Evolutionary conservation across 1,140 invertebrate genomes (phyloP), one percentile per base, ranked within the genome.

Genomic region (Drosophila punjabiensis): DNA sequence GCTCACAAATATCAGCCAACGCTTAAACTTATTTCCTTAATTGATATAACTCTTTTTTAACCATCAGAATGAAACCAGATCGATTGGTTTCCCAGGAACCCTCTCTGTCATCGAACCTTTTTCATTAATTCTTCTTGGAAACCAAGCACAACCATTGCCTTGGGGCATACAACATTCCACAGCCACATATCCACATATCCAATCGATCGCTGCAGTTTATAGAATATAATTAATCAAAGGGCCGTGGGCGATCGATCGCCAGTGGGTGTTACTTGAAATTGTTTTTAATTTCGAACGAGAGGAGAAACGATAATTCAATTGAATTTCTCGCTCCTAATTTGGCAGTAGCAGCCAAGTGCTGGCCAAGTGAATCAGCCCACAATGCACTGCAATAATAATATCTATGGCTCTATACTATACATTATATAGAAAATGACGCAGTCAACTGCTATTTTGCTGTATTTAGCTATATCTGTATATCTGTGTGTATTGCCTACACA

Each of bases 281-380:
- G 62, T 74, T 83, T 83, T 74, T 73, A 83, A 87, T 88, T 88
- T 71, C 85, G 80, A 62, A 81, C 64, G 41, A 45, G 50, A 18
- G 53, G 33, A 35, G 24, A 48, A 39, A 53, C 50, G 41, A 65
- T 77, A 79, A 81, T 87, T 87, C 84, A 87, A 87, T 88, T 87
- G 81, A 84, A 84, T 84, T 87, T 87, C 81, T 79, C 73, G 85
- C 76, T 62, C 84, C 84, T 58, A 88, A 87, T 87, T 87, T 84
- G 84, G 52, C 52, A 33, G 84, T 74, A 73, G 55, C 70, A 50
- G 48, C 48, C 48, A 50, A 50, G 43, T 60, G 52, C 5, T 53
- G 67, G 70, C 68, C 84, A 81, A 69, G 67, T 87, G 79, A 87
- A 82, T 86, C 80, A 71, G 65, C 80, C 84, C 69, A 86, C 79